Evolutionary conservation across 2,113 vertebrate genomes (phyloP), one percentile per base, ranked within the genome.

Genomic region (Lichenostomus cassidix): DNA sequence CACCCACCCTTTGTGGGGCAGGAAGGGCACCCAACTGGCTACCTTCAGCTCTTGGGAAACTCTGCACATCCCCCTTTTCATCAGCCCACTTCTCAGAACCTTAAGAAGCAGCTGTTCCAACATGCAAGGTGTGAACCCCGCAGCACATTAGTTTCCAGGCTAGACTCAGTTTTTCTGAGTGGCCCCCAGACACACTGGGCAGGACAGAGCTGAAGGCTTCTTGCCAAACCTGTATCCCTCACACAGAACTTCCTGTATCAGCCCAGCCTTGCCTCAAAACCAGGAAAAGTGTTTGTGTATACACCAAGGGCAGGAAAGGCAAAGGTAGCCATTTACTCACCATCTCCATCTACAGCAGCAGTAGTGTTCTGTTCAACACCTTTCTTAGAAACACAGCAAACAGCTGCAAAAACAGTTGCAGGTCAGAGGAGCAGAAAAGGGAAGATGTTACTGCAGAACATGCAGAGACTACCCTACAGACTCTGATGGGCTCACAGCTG

Each of bases 321-420:
- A 69, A 67, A 35, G 7, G 27, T 5, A 21, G 37, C 35, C 31
- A 53, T 56, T 90, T 82, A 96, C 98, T 98, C 82, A 99, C 99
- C 99, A 0, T 99, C 99, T 53, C 97, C 96, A 28, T 99, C 99
- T 65, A 98, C 98, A 92, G 98, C 97, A 79, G 97, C 98, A 62
- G 98, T 92, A 75, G 97, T 91, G 87, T 97, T 97, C 41, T 98
- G 95, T 89, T 99, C 99, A 37, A 98, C 92, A 27, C 96, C 96
- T 96, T 99, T 99, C 97, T 98, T 99, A 39, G 98, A 97, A 90
- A 99, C 98, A 96, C 99, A 99, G 95, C 98, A 98, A 69, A 98
- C 97, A 76, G 97, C 99, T 99, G 95, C 24, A 97, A 97, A 94
- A 93, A 96, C 80, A 98, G 49, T 83, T 74, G 49, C 46, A 85